Base-by-base conservation (phyloP, 1,140 invertebrate species). In the Dreissena polymorpha region DNA sequence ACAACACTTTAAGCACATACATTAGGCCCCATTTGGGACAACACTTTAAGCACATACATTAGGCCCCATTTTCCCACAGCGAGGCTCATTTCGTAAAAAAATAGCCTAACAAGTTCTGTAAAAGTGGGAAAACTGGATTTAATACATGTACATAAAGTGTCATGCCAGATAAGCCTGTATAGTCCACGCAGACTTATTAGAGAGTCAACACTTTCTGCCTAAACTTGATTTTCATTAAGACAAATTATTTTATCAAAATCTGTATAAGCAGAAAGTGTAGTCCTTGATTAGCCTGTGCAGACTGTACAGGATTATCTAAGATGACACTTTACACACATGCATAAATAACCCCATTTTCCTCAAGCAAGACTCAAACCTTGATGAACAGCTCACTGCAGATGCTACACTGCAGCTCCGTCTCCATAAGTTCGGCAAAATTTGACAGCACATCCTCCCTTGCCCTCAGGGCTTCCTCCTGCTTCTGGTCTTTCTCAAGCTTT, bases 371-470 rank as follows among this genome's bases (percentile, higher is more conserved):
- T 25, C 57, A 74, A 74, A 92, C 91, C 89, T 89, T 93, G 0
- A 97, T 93, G 91, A 97, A 96, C 0, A 97, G 91, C 93, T 97
- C 96, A 69, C 95, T 95, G 89, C 96, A 97, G 82, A 97, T 95
- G 74, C 94, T 95, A 89, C 96, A 97, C 75, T 95, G 95, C 21
- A 97, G 91, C 89, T 97, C 96, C 74, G 94, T 95, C 85, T 96
- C 96, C 93, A 97, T 94, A n/a, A 96, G 27, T 92, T 91, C 89
- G 23, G 90, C 94, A 51, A 96, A 94, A 86, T 95, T 94, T 2
- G 93, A 91, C 8, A 95, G 87, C 5, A 94, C 90, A 18, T 88
- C 92, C 53, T 94, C 91, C 74, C 94, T 93, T 7, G 93, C 93
- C 27, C 90, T 84, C 39, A 91, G 83, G 0, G 85, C 86, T n/a